These are phyloP conservation scores for Lagorchestes hirsutus DNA, from an alignment of 2,797 vertebrate species.

Conservation along the genomic window DNA sequence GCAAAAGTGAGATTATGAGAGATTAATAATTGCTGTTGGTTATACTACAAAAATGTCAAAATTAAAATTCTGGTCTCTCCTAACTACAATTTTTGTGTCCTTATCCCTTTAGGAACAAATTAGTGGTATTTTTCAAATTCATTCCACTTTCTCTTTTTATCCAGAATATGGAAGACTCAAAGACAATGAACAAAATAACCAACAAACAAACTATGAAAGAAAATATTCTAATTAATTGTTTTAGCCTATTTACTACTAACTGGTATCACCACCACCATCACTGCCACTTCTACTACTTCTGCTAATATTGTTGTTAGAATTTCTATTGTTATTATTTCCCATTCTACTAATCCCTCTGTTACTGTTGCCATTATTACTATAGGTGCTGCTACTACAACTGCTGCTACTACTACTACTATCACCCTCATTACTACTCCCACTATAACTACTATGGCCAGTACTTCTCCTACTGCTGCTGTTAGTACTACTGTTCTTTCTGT, in stretches of 20 bases:
- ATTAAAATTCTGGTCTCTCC: neutral
- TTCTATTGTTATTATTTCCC: too few species aligned
- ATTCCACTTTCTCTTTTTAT: neutral
- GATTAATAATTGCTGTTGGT: neutral
- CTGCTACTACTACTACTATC: too few species aligned
- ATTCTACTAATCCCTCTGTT: neutral
- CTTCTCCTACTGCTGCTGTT: neutral
- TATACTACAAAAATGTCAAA: neutral
- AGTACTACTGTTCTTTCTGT: too few species aligned
- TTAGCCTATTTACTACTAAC: neutral
- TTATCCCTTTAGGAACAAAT: neutral
- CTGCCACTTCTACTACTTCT: neutral
- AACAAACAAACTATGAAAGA: neutral
- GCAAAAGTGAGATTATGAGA: neutral
- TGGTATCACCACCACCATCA: neutral
- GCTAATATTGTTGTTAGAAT: neutral
- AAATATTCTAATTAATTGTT: neutral
- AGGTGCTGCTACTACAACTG: too few species aligned
- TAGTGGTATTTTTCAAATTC: neutral
- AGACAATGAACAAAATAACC: neutral
- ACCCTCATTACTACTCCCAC: too few species aligned
- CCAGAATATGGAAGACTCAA: neutral
- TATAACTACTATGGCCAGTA: too few species aligned
- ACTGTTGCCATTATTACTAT: neutral
- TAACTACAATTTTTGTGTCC: neutral